Base-by-base conservation (phyloP, 2,797 vertebrate genomes). In the Rallus crepitans region DNA sequence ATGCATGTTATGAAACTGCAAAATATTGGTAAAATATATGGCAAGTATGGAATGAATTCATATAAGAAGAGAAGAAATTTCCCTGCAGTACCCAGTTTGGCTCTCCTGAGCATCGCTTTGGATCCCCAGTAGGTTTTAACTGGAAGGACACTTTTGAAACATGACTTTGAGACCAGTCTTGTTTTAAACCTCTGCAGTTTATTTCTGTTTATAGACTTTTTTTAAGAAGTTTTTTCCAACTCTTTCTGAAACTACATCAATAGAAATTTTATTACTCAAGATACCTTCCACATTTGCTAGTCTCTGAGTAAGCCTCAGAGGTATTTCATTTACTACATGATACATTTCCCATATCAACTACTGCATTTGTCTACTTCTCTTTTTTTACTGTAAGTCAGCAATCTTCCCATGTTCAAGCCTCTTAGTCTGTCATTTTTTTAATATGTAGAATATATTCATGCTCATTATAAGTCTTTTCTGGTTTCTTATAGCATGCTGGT, bases 11-110 rank as follows among this genome's bases (percentile, higher is more conserved):
- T 69, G 65, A 83, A 94, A 81, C 69, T 69, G 52, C 71, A 94
- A 91, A 93, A 88, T 96, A 92, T 57, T 96, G 89, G 84, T 89
- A 95, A 96, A 94, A 86, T 87, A 68, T 61, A 82, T 66, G 63
- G 31, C 75, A 90, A 82, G 30, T 53, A 89, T 45, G 16, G 28
- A 75, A 16, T 31, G 40, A 68, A 33, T 4, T 14, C 12, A 48
- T 82, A 12, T 50, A 66, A 86, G 40, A 82, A 69, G 31, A 42
- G 42, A 42, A 33, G 7, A 30, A 47, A 35, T 72, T 65, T 92
- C 75, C 70, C 50, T 64, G 3, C 61, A n/a, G 33, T 73, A 42
- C 11, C 40, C 45, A 39, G n/a, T 40, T 17, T 89, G 65, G 30
- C 27, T 94, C 56, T 94, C 39, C 11, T 81, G 65, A 60, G 18